A percentile compares a stretch with the other conserved stretches of the same genome.
These are phyloP conservation scores for Arizona elegans DNA, from an alignment of 2,113 vertebrate genomes.

Conservation along the genomic window DNA sequence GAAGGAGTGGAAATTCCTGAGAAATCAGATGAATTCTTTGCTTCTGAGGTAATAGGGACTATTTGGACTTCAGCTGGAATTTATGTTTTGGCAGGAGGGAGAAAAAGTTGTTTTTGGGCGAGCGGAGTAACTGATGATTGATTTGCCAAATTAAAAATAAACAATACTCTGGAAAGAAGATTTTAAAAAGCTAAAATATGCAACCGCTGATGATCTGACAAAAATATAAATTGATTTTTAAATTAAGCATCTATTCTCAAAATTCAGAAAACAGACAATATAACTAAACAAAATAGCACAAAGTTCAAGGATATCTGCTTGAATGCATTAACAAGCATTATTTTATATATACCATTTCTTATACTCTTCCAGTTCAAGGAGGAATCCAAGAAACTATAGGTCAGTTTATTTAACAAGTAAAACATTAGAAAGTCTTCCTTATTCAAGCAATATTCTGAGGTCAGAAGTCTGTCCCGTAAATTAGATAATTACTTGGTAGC, in stretches of 20 bases:
- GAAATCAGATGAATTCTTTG: background rate
- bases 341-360: background rate
- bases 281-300: background rate
- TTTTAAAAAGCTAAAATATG: background rate
- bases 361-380: background rate
- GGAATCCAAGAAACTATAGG: background rate
- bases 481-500: background rate
- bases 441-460: background rate
- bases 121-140: background rate
- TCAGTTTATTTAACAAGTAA: background rate
- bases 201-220: background rate
- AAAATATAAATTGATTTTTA: background rate
- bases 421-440: background rate
- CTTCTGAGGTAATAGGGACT: background rate
- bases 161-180: background rate
- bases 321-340: too few relatives aligned
- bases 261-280: background rate
- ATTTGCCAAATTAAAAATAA: background rate
- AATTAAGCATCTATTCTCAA: background rate
- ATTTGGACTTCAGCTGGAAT: background rate
- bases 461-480: background rate
- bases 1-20: background rate
- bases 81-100: background rate
- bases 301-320: too few relatives aligned
- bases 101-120: background rate